Base-by-base conservation (phyloP, 2,113 vertebrate genomes). In the Pollachius pollachius region DNA sequence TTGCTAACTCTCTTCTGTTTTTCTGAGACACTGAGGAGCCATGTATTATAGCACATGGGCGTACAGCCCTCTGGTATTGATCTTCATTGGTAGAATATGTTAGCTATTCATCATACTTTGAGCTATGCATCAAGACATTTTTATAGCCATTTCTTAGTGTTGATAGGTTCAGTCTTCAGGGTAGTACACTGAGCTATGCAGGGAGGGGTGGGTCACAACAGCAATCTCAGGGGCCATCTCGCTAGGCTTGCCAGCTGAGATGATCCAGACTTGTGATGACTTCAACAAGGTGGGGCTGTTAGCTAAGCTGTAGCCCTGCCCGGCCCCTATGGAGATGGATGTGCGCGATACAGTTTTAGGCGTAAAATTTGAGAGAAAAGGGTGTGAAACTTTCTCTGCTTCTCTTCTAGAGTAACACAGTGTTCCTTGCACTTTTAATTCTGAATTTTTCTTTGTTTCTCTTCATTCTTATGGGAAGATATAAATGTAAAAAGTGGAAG, bases 221-320 rank as follows among this genome's bases (percentile, higher is more conserved):
- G 15, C 68, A 61, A 86, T 81, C 63, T 85, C 72, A 67, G 41
- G 52, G 65, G 71, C 52, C 58, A 65, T 76, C 56, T 69, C 54
- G 23, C 64, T 58, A 25, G 67, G 57, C 78, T 77, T 74, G 74
- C 74, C 71, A 74, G 71, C 69, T 76, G 70, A 78, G 72, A 84
- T 84, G 72, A 64, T 80, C 27, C 64, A 84, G 74, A 81, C 76
- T 67, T 89, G 69, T 18, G 64, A 78, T 73, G 75, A 80, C 68
- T 86, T 78, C 78, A 79, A 74, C 68, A 76, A 87, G 78, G 85
- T 85, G 85, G 79, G 86, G 85, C 83, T 82, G 77, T 48, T 48
- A 85, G 67, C 57, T 71, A 70, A 81, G 72, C 80, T 80, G 62
- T 71, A 71, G 82, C 83, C 83, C 74, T 71, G 82, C 87, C 77